A percentile compares a stretch with the other conserved stretches of the same genome.
phyloP scores from a whole-genome alignment of 1,140 invertebrate genomes.

The Aculops lycopersici region DNA sequence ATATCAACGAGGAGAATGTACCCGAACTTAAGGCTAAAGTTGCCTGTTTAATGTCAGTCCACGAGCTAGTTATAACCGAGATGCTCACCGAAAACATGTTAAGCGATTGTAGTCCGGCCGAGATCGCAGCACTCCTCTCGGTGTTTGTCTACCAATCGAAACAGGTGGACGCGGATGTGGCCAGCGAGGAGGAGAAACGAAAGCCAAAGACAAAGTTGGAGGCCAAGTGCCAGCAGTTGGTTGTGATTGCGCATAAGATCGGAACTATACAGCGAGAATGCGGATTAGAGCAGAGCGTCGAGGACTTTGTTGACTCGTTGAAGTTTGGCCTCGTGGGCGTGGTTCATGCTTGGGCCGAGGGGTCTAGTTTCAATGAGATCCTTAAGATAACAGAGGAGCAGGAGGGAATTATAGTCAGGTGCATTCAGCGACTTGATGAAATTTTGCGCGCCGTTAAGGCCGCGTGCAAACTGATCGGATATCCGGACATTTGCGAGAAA shows the following conservation, averaged over 20 bases:
- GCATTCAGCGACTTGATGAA: slow-evolving; percentile 83
- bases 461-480: slow-evolving; percentile 65
- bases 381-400: slow-evolving; percentile 65
- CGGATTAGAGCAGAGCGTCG: slow-evolving; percentile 20
- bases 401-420: slow-evolving; percentile 87
- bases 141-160: slow-evolving; percentile 65
- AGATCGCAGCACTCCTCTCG: slow-evolving; percentile 69
- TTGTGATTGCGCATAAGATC: slow-evolving; percentile 20
- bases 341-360: slow-evolving; percentile 76
- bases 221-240: slow-evolving; percentile 12
- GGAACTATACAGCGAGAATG: slow-evolving; percentile 21
- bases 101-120: slow-evolving; percentile 41
- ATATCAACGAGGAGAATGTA: slow-evolving; percentile 29
- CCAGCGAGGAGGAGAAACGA: slow-evolving; percentile 5
- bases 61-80: slow-evolving; percentile 75
- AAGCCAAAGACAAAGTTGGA: slow-evolving; percentile 7
- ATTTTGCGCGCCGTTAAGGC: slow-evolving; percentile 61
- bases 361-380: slow-evolving; percentile 46
- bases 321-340: slow-evolving; percentile 71
- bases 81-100: slow-evolving; percentile 72
- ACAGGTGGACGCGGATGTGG: slow-evolving; percentile 21
- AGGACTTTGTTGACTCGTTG: slow-evolving; percentile 27
- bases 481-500: slow-evolving; percentile 55
- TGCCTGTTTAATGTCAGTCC: slow-evolving; percentile 71
- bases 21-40: slow-evolving; percentile 62